Evolutionary conservation across 2,888 invertebrate species (phyloP).

Genomic region (Spatulosminthurus flaviceps): DNA sequence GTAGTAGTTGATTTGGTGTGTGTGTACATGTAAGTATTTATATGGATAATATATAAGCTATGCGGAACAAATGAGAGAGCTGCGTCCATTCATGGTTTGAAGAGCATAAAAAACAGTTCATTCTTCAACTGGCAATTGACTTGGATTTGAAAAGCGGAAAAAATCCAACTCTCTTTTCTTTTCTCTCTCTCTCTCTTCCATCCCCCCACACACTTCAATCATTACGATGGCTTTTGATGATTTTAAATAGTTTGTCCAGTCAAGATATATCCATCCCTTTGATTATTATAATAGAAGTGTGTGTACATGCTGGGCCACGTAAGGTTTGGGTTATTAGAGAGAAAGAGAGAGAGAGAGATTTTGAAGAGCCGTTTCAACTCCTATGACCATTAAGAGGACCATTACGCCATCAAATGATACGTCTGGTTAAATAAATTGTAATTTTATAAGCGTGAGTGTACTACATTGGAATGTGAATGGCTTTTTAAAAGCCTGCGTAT

Average conservation of each 20-base stretch:
- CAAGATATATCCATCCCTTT: background rate
- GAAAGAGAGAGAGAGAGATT: too few species aligned
- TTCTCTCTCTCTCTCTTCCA: background rate
- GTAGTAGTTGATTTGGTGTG: background rate
- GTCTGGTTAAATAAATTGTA: conserved; percentile 18
- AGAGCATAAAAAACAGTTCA: conserved; percentile 24
- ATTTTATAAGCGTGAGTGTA: conserved; percentile 2
- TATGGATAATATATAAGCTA: too few species aligned
- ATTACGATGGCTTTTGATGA: conserved; percentile 18
- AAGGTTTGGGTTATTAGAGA: too few species aligned
- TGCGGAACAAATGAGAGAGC: conserved; percentile 38
- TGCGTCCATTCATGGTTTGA: conserved; percentile 38
- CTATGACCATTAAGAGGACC: background rate
- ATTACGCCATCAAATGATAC: conserved; percentile 18
- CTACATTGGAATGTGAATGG: background rate
- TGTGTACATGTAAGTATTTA: conserved; percentile 22
- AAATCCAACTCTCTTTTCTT: conserved; percentile 30
- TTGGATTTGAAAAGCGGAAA: conserved; percentile 44
- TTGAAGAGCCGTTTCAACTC: background rate
- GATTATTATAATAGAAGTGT: background rate
- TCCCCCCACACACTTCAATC: background rate
- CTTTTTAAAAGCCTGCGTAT: background rate
- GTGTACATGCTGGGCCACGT: background rate
- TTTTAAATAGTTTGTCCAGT: conserved; percentile 5
- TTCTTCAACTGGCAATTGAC: conserved; percentile 36